These are phyloP conservation scores for Perizoma flavofasciatum DNA, from an alignment of 2,888 invertebrate genomes.

Conservation along the genomic window DNA sequence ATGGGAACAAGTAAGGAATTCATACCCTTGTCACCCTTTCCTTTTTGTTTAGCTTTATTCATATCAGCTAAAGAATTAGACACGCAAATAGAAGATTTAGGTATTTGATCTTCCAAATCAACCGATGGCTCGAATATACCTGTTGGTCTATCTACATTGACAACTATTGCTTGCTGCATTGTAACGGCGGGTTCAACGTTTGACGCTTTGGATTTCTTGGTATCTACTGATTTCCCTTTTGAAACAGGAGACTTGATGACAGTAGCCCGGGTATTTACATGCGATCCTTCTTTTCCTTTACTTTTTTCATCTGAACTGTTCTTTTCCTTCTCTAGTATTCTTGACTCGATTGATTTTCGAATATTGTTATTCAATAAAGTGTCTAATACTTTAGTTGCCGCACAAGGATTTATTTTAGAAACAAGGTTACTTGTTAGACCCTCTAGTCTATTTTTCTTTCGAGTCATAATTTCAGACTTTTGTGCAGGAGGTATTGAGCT, in stretches of 20 bases:
- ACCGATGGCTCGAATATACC: conserved; percentile 88
- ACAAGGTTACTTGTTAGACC: conserved; percentile 84
- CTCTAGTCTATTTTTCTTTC: conserved; percentile 86
- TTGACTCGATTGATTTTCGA: conserved; percentile 77
- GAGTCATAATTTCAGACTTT: conserved; percentile 83
- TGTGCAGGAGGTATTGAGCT: conserved; percentile 77
- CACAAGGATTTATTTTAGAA: conserved; percentile 84
- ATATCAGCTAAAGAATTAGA: conserved; percentile 63
- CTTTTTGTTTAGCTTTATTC: conserved; percentile 64
- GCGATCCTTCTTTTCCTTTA: conserved; percentile 65
- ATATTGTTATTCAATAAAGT: conserved; percentile 79
- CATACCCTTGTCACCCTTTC: conserved; percentile 51
- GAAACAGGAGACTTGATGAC: conserved; percentile 84
- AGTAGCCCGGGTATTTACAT: conserved; percentile 79
- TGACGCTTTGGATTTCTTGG: conserved; percentile 68
- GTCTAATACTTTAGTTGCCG: conserved; percentile 80
- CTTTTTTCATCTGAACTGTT: conserved; percentile 61
- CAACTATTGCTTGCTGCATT: conserved; percentile 60
- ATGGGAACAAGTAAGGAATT: conserved; percentile 60
- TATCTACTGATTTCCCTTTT: conserved; percentile 75
- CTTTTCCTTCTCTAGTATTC: conserved; percentile 77
- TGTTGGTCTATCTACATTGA: conserved; percentile 83
- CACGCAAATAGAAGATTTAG: conserved; percentile 81
- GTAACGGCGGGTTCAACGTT: conserved; percentile 45
- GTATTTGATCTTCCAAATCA: conserved; percentile 87